phyloP scores from a whole-genome alignment of 2,888 invertebrate genomes.

The Lathronympha strigana region DNA sequence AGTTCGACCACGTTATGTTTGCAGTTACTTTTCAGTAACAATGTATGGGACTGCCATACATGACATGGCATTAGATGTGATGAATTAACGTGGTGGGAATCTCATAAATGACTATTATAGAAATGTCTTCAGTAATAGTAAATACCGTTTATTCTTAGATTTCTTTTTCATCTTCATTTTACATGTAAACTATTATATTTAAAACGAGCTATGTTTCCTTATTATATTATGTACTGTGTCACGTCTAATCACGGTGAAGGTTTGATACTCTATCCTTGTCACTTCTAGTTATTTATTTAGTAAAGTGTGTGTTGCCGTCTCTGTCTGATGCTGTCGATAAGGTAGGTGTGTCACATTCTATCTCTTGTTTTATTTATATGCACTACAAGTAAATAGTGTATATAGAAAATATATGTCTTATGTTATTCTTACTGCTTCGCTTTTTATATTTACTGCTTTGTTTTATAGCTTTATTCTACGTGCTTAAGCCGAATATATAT shows the following conservation, averaged over 20 bases:
- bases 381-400: slow-evolving; percentile 19
- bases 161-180: slow-evolving; percentile 18
- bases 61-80: too few relatives aligned
- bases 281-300: slow-evolving; percentile 47
- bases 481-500: slow-evolving; percentile 3
- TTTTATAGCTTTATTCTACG: slow-evolving; percentile 51
- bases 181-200: slow-evolving; percentile 31
- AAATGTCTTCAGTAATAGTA: slow-evolving; percentile 2
- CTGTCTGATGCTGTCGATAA: slow-evolving; percentile 60
- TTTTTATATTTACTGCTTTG: slow-evolving; percentile 53
- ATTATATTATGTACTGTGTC: slow-evolving; percentile 49
- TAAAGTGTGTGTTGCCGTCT: slow-evolving; percentile 49
- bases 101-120: background rate
- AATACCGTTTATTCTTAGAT: slow-evolving; percentile 21
- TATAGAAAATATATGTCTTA: slow-evolving; percentile 5
- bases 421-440: slow-evolving; percentile 15
- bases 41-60: too few relatives aligned
- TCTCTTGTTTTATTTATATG: slow-evolving; percentile 55
- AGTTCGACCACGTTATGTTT: too few relatives aligned
- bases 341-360: slow-evolving; percentile 67
- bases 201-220: slow-evolving; percentile 39
- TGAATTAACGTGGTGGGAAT: too few relatives aligned
- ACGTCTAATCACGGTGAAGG: slow-evolving; percentile 76
- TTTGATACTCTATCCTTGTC: slow-evolving; percentile 74
- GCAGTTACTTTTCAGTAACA: too few relatives aligned